A percentile compares a stretch with the other conserved stretches of the same genome.
Conservation (phyloP, 2,113 vertebrate genomes). For the Neogale vison region DNA sequence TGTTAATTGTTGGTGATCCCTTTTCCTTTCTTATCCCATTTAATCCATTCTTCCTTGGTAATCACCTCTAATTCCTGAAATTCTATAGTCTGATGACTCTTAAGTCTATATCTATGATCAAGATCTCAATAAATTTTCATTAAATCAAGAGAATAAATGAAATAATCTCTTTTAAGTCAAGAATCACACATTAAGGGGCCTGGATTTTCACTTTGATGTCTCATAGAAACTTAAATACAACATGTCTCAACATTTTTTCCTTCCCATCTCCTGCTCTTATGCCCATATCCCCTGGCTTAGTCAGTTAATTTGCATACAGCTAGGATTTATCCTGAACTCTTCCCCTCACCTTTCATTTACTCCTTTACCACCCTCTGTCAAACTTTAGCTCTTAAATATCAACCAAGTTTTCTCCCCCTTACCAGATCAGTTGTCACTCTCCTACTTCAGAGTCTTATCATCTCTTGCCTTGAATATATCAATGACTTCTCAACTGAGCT, state of each 20-base stretch:
- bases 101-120: neutral
- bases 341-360: neutral
- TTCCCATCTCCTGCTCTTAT: neutral
- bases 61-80: neutral
- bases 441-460: neutral
- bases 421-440: neutral
- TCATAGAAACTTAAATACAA: neutral
- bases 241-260: neutral
- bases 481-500: neutral
- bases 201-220: neutral
- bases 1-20: neutral
- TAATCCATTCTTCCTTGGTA: neutral
- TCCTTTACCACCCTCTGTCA: neutral
- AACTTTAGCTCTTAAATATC: neutral
- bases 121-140: neutral
- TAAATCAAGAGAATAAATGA: neutral
- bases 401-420: neutral
- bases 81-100: neutral
- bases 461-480: neutral
- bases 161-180: neutral
- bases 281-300: rapidly evolving
- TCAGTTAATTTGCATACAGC: neutral
- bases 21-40: neutral
- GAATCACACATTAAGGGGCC: neutral
- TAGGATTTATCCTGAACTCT: neutral